A percentile compares a stretch with the other conserved stretches of the same genome.
Conservation (phyloP, 2,797 vertebrate species). For the Tenualosa ilisha region DNA sequence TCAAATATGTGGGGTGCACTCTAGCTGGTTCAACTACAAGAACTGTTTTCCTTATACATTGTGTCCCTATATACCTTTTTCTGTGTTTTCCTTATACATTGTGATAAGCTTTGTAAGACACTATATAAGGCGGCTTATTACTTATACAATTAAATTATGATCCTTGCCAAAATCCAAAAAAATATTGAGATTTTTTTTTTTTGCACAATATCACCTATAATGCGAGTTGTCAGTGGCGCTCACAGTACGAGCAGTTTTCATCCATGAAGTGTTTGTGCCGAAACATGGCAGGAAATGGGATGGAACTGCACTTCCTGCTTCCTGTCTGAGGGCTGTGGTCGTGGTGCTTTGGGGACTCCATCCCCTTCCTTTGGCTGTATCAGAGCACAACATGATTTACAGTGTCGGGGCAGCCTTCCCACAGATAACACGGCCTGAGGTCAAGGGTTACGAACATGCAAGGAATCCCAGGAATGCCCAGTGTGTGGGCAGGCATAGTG, state of each 20-base stretch:
- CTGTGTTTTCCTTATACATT: too few relatives aligned
- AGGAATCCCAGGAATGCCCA: conserved; percentile 53
- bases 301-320: conserved; percentile 52
- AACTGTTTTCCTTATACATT: too few relatives aligned
- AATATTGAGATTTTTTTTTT: too few relatives aligned
- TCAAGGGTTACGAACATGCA: conserved; percentile 45
- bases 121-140: too few relatives aligned
- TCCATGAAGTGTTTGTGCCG: neutral
- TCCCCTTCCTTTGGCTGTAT: neutral
- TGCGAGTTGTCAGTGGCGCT: neutral
- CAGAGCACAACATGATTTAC: conserved; percentile 42
- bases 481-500: conserved; percentile 27
- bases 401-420: conserved; percentile 40
- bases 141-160: too few relatives aligned
- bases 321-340: conserved; percentile 33
- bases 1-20: too few relatives aligned
- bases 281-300: conserved; percentile 42
- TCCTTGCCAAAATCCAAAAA: too few relatives aligned
- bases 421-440: conserved; percentile 37
- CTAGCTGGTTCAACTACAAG: too few relatives aligned
- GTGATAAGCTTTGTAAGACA: too few relatives aligned
- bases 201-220: neutral
- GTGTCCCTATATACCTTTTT: too few relatives aligned
- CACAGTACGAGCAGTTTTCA: neutral
- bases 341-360: neutral